Evolutionary conservation across 1,140 invertebrate species (phyloP).

Genomic region (Thalassaphorura encarpata): DNA sequence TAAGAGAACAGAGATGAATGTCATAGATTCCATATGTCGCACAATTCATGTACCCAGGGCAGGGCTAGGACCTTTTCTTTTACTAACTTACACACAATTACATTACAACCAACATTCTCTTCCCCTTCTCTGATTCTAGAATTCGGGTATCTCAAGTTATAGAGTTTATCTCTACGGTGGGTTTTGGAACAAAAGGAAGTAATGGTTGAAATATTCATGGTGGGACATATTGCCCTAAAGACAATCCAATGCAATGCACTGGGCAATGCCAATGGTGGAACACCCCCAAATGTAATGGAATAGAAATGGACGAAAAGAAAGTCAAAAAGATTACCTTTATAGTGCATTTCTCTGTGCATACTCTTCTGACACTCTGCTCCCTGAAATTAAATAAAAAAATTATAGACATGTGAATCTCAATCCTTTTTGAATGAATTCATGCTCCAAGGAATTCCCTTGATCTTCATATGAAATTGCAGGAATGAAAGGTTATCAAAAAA

Average conservation of each 20-base stretch:
- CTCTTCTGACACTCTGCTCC: constrained; percentile 28
- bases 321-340: constrained; percentile 30
- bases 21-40: too few species aligned
- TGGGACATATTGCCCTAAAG: constrained; percentile 13
- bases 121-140: too few species aligned
- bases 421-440: not conserved
- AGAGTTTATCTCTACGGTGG: too few species aligned
- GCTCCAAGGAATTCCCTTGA: not conserved
- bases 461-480: too few species aligned
- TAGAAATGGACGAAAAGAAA: too few species aligned
- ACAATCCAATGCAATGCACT: constrained; percentile 3
- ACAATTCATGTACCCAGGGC: too few species aligned
- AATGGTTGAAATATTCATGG: constrained; percentile 26
- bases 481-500: not conserved
- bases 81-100: too few species aligned
- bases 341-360: constrained; percentile 34
- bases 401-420: not conserved
- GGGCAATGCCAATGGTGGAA: not conserved
- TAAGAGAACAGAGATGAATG: not conserved
- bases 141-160: too few species aligned
- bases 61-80: too few species aligned
- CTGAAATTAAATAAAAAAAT: constrained; percentile 22
- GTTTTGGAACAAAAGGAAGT: too few species aligned
- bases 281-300: constrained; percentile 8
- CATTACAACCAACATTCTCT: too few species aligned